Evolutionary conservation across 1,140 invertebrate genomes (phyloP).

Genomic region (Babylonia areolata): DNA sequence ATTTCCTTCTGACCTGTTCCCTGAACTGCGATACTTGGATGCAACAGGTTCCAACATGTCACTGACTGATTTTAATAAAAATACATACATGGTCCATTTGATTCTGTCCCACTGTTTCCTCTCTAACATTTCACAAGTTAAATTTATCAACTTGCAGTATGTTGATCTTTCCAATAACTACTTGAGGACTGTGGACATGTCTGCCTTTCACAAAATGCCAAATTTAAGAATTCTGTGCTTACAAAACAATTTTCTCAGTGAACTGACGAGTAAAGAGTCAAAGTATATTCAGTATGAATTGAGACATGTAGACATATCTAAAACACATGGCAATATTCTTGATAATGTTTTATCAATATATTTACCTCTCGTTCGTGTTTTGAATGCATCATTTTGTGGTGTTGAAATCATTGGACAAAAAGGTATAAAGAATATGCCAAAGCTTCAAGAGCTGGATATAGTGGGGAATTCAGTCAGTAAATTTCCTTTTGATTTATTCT

Average conservation of each 20-base stretch:
- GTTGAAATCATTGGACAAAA: constrained; percentile 11
- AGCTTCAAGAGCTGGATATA: constrained; percentile 20
- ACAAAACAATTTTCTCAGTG: background rate
- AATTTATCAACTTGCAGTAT: background rate
- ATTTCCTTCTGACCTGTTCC: background rate
- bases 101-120: background rate
- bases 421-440: constrained; percentile 7
- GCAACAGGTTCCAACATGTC: background rate
- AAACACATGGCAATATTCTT: background rate
- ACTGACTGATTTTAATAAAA: background rate
- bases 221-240: constrained; percentile 33
- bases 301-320: background rate
- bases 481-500: constrained; percentile 43
- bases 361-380: background rate
- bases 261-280: background rate
- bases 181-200: background rate
- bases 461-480: constrained; percentile 23
- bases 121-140: background rate
- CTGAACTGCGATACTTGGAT: background rate
- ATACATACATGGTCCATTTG: background rate
- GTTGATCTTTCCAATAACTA: constrained; percentile 35
- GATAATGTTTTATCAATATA: background rate
- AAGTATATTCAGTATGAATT: background rate
- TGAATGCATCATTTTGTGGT: background rate
- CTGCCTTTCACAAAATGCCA: background rate